Base-by-base conservation (phyloP, 1,140 invertebrate genomes). In the Doryteuthis pealeii region DNA sequence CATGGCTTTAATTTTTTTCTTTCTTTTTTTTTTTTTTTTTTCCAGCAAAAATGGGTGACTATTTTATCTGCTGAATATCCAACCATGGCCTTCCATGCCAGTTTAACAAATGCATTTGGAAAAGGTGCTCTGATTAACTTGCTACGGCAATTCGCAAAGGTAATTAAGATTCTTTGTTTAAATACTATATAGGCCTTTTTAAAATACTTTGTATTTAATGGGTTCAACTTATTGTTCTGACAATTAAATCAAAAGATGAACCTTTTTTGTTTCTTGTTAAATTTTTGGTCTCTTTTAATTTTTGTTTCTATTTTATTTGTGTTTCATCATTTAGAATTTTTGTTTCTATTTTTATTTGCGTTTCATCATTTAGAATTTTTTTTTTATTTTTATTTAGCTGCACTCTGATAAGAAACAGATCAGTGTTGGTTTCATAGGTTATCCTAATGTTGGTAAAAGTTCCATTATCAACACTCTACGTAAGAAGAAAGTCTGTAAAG, bases 391-490 rank as follows among this genome's bases (percentile, higher is more conserved):
- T 72, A 73, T 75, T 76, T 58, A 89, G 89, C 89, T 99, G 0
- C 97, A 99, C 84, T 89, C 78, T 70, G 96, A 99, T 82, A 97
- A 97, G 83, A 98, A 98, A 84, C 96, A 99, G 90, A 99, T 99
- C 54, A 98, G 96, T 88, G 95, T 99, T 71, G 98, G 98, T 18
- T 95, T 99, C 76, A 98, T 99, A 86, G 98, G 98, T 0, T 99
- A 99, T 89, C 98, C 98, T 5, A 99, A 99, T 91, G 96, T 96
- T 15, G 98, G 98, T 0, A 99, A 99, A 89, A 98, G 96, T 77
- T 99, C 97, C 12, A 92, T 99, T 30, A 99, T 99, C 72, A 99
- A 99, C 87, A 96, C 98, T 0, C 86, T 99, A 35, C 91, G 94
- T 49, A 77, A 82, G 0, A 87, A 88, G 79, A 87, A 88, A 80